Base-by-base conservation (phyloP, 2,888 invertebrate genomes). In the Caenorhabditis becei region DNA sequence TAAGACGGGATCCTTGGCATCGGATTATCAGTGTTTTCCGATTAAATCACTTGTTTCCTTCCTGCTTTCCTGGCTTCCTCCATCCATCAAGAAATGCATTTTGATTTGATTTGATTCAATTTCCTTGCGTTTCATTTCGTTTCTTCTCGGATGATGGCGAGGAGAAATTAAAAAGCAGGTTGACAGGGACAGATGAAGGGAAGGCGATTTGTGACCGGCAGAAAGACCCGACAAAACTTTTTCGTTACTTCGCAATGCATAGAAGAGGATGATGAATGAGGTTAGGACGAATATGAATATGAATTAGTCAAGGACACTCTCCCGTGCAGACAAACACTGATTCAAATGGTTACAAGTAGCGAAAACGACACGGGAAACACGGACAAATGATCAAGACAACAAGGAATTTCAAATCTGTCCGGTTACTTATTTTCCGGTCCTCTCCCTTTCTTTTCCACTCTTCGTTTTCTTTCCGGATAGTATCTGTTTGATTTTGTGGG, bases 211-310 rank as follows among this genome's bases (percentile, higher is more conserved):
- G 41, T 51, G 44, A 44, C 24, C n/a, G 53, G 32, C 20, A 69
- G 44, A 65, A n/a, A 62, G 59, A n/a, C n/a, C n/a, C n/a, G n/a
- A 23, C 23, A 37, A 58, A 51, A 72, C 44, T 24, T 58, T 62
- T 77, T 54, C 62, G 61, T 49, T 62, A 77, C 67, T 69, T 77
- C 23, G 28, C 69, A 77, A 77, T 69, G 77, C 67, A 77, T 75
- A 66, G 62, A 70, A 44, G 67, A 69, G 67, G 61, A 54, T 54
- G 72, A 49, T 47, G 67, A 77, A 62, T 62, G 67, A 62, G 77
- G 69, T 67, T 69, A 67, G 54, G 53, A 67, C 62, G 67, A 77
- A 56, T 67, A 69, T 69, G 67, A 67, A 69, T 63, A 63, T 58
- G 69, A 63, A 70, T 75, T 74, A 72, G 74, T 75, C 61, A 65